These are phyloP conservation scores for Strix aluco DNA, from an alignment of 2,113 vertebrate genomes.

Conservation along the genomic window DNA sequence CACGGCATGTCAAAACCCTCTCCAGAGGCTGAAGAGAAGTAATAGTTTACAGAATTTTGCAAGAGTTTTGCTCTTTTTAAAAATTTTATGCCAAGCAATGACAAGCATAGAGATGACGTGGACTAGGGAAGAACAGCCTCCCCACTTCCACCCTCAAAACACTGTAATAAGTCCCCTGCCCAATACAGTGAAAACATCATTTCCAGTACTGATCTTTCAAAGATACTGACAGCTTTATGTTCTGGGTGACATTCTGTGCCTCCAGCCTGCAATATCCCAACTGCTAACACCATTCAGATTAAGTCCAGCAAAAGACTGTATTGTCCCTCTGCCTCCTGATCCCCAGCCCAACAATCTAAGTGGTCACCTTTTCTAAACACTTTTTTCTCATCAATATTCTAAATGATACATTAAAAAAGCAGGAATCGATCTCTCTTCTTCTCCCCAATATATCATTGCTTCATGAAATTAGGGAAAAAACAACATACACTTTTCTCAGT, in stretches of 20 bases:
- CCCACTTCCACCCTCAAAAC: accelerated
- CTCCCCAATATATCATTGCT: background rate
- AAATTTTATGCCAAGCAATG: background rate
- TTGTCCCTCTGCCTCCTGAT: no score
- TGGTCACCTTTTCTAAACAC: background rate
- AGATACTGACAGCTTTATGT: background rate
- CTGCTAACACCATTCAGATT: background rate
- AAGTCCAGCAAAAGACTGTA: background rate
- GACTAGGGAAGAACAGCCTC: background rate
- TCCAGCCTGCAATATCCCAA: background rate
- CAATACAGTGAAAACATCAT: background rate
- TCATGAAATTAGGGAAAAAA: background rate
- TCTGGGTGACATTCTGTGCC: background rate
- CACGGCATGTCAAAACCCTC: background rate
- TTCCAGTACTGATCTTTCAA: background rate
- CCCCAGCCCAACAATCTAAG: background rate
- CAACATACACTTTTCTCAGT: background rate
- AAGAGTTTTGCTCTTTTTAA: background rate
- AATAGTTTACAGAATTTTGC: background rate
- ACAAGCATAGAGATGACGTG: background rate
- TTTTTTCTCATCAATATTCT: background rate
- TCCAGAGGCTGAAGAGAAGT: background rate
- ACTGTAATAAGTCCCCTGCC: accelerated
- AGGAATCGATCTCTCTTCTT: background rate
- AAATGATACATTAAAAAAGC: background rate